Base-by-base conservation (phyloP, 2,888 invertebrate genomes). In the Drosophila meridiana region DNA sequence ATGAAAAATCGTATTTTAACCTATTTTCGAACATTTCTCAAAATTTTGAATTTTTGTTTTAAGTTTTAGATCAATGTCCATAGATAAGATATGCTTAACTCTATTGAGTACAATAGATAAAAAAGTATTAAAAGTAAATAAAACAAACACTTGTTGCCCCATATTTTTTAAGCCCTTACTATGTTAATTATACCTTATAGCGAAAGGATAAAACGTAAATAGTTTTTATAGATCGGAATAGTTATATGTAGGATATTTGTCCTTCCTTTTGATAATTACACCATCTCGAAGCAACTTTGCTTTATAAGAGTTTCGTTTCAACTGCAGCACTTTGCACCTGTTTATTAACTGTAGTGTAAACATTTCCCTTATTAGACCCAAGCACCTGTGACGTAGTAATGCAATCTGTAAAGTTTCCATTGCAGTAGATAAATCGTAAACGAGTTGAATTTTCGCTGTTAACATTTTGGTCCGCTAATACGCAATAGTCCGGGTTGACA, bases 361-460 rank as follows among this genome's bases (percentile, higher is more conserved):
- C 32, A 32, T 28, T 67, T 56, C 7, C 30, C 8, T 11, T 3
- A 32, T 38, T 8, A 43, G 61, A 36, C 11, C 14, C 26, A n/a
- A 42, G 43, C 45, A 36, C 14, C 14, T 11, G 32, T 74, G 72
- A 76, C 76, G 78, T 58, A 50, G 32, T 20, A 36, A 3, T 48
- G 69, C 32, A 60, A 75, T 68, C 48, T 66, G 71, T 48, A 77
- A 84, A 88, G 50, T 81, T 88, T 83, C 75, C 81, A 69, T 50
- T 26, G 61, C 14, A 34, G 32, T 50, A 59, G 56, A 72, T 75
- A 76, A 76, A 66, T 47, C 38, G 38, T 42, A 63, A 56, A 34
- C 53, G 34, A 20, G 47, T 30, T 52, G 58, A 64, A 45, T 53
- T 40, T 38, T 43, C 32, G 52, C 38, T 57, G 69, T 77, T 72